phyloP scores from a whole-genome alignment of 2,888 invertebrate species.

The Ischnus inquisitorius region DNA sequence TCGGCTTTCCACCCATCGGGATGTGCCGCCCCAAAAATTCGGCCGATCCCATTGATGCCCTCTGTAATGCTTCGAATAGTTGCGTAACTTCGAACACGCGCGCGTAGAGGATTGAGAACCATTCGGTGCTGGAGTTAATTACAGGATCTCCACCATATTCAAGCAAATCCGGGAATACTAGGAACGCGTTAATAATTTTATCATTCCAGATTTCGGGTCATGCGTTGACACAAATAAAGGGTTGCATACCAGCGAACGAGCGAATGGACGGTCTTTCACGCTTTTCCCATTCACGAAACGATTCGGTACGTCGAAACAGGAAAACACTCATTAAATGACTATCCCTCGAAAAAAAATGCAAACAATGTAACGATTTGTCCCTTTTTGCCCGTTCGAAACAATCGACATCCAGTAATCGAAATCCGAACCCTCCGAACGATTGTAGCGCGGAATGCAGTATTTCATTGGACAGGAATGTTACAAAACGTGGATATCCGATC shows the following conservation, averaged over 20 bases:
- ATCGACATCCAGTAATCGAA: not conserved
- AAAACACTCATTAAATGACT: not conserved
- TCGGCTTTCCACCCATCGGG: no score
- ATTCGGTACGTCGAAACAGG: not conserved
- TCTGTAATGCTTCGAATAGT: not conserved
- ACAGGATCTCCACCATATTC: no score
- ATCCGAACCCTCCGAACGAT: not conserved
- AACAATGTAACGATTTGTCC: not conserved
- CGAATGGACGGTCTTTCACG: not conserved
- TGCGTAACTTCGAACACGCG: not conserved
- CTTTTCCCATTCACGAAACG: not conserved
- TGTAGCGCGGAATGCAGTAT: not conserved
- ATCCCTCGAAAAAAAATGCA: not conserved
- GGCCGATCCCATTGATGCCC: not conserved
- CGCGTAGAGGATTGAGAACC: no score
- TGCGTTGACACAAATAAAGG: not conserved
- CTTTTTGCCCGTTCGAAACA: not conserved
- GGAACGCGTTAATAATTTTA: not conserved
- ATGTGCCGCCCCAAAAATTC: not conserved
- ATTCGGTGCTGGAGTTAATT: no score
- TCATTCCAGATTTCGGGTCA: not conserved
- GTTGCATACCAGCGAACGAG: not conserved
- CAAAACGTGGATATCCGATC: not conserved
- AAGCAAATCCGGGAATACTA: no score
- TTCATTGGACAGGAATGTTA: slow-evolving; percentile 1